phyloP scores from a whole-genome alignment of 2,888 invertebrate species.

The Strigamia crassipes region DNA sequence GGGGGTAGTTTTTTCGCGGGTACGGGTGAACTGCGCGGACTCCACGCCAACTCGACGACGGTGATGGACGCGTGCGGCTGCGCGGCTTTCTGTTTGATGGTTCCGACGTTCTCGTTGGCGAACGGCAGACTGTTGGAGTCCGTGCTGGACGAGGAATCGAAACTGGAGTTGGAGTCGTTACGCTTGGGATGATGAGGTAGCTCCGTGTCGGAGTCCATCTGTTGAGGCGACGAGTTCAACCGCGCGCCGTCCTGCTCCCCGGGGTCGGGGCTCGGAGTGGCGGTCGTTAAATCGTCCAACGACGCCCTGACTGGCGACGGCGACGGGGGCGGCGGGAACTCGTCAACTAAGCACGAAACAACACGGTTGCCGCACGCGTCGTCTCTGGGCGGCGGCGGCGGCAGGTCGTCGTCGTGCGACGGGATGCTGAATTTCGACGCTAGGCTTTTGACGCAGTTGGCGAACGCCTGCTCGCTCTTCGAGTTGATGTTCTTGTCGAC shows the following conservation, averaged over 20 bases:
- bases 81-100: constrained; percentile 83
- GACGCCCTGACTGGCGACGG: constrained; percentile 47
- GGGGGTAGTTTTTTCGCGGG: constrained; percentile 40
- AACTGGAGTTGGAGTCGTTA: constrained; percentile 49
- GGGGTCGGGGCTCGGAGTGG: constrained; percentile 3
- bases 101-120: constrained; percentile 98
- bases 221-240: constrained; percentile 28
- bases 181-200: constrained; percentile 47
- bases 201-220: constrained; percentile 45
- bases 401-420: constrained; percentile 47
- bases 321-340: constrained; percentile 47
- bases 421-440: constrained; percentile 52
- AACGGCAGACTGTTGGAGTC: constrained; percentile 70
- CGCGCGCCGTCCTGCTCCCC: neutral
- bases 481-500: constrained; percentile 50
- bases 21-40: constrained; percentile 49
- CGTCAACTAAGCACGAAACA: constrained; percentile 45
- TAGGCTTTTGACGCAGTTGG: constrained; percentile 57
- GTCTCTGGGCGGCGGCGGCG: constrained; percentile 49
- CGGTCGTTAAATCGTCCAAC: constrained; percentile 45
- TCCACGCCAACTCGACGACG: constrained; percentile 48
- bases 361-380: constrained; percentile 22
- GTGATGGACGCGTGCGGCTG: constrained; percentile 55
- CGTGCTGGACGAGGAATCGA: constrained; percentile 54
- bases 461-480: constrained; percentile 57